phyloP scores from a whole-genome alignment of 1,140 invertebrate species.

The Pararge aegeria region DNA sequence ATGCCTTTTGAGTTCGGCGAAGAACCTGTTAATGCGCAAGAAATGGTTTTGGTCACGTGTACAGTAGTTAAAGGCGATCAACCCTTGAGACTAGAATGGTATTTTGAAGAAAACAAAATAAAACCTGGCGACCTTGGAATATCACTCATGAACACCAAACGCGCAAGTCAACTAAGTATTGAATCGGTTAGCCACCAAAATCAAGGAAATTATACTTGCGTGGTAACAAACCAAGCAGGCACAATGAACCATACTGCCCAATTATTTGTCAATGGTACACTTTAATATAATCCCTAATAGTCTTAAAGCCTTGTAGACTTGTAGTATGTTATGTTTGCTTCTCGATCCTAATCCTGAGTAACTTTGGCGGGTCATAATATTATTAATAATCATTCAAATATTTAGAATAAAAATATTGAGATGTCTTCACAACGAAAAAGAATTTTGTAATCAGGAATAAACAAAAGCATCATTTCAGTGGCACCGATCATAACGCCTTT shows the following conservation, averaged over 20 bases:
- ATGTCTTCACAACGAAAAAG: not conserved
- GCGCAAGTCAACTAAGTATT: constrained; percentile 84
- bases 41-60: constrained; percentile 81
- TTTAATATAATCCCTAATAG: constrained; percentile 25
- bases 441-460: not conserved
- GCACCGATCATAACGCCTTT: constrained; percentile 71
- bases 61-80: constrained; percentile 83
- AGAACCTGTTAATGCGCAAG: constrained; percentile 80
- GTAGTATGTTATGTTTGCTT: constrained; percentile 38
- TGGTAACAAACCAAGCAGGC: constrained; percentile 84
- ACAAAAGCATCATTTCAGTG: constrained; percentile 60
- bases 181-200: constrained; percentile 85
- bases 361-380: constrained; percentile 73
- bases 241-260: constrained; percentile 82
- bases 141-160: constrained; percentile 82
- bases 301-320: constrained; percentile 38
- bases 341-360: constrained; percentile 48
- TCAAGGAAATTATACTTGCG: constrained; percentile 87
- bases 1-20: constrained; percentile 81
- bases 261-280: constrained; percentile 84
- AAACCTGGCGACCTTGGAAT: constrained; percentile 80
- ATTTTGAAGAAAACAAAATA: constrained; percentile 80
- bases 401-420: not conserved
- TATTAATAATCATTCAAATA: constrained; percentile 1
- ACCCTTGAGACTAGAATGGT: constrained; percentile 83